Evolutionary conservation across 1,140 invertebrate species (phyloP).

Genomic region (Drosophila miranda): DNA sequence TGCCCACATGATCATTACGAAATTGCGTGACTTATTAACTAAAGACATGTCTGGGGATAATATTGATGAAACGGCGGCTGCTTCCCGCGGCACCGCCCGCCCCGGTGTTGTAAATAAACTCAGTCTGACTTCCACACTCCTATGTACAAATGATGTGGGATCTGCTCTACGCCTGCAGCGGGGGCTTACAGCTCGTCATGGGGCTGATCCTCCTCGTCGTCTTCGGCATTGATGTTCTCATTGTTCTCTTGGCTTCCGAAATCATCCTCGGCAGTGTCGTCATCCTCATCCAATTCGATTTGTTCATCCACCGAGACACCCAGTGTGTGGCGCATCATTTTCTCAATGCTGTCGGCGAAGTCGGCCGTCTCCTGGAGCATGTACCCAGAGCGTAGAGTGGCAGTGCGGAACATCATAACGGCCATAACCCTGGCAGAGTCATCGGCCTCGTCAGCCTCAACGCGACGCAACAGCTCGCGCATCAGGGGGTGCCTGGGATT

Average conservation of each 20-base stretch:
- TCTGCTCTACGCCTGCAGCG: not conserved
- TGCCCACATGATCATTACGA: conserved; percentile 29
- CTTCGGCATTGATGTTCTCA: conserved; percentile 62
- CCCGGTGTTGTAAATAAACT: conserved; percentile 44
- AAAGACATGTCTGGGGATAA: conserved; percentile 32
- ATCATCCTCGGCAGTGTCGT: conserved; percentile 70
- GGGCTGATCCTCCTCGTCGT: conserved; percentile 71
- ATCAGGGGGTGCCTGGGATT: conserved; percentile 99
- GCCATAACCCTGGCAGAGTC: conserved; percentile 93
- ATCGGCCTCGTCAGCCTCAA: conserved; percentile 92
- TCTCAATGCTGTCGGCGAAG: conserved; percentile 94
- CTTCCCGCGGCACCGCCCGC: not conserved
- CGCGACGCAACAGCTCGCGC: conserved; percentile 92
- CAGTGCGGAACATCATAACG: conserved; percentile 95
- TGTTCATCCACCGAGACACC: conserved; percentile 91
- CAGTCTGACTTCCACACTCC: conserved; percentile 58
- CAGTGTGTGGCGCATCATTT: conserved; percentile 91
- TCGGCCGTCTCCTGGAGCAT: conserved; percentile 92
- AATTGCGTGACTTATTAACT: conserved; percentile 67
- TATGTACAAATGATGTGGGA: conserved; percentile 44
- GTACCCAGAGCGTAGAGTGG: conserved; percentile 95
- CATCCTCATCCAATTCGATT: conserved; percentile 84
- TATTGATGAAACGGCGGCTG: conserved; percentile 52
- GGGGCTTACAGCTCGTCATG: conserved; percentile 73
- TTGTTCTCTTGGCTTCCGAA: conserved; percentile 52